These are phyloP conservation scores for Oligia latruncula DNA, from an alignment of 2,888 invertebrate species.

Conservation along the genomic window DNA sequence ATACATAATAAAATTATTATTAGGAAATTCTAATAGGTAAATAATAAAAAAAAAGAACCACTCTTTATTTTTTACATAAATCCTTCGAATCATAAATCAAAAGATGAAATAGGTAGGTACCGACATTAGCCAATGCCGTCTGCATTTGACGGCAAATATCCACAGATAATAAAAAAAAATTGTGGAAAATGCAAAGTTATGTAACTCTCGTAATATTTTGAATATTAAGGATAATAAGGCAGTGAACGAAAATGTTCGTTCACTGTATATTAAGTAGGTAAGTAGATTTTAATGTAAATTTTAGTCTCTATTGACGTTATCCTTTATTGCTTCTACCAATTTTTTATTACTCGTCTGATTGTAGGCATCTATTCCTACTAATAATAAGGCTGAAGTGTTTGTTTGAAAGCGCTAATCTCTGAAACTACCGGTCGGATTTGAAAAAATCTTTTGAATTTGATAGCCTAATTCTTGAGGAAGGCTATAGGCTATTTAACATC, in stretches of 20 bases:
- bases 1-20: too few relatives aligned
- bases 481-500: too few relatives aligned
- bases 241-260: too few relatives aligned
- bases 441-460: too few relatives aligned
- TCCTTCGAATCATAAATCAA: neutral
- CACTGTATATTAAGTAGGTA: too few relatives aligned
- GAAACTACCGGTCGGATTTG: too few relatives aligned
- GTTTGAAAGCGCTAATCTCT: too few relatives aligned
- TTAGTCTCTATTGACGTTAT: neutral
- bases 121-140: neutral
- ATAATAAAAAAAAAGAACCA: neutral
- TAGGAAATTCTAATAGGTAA: too few relatives aligned
- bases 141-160: conserved; percentile 5
- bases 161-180: conserved; percentile 26
- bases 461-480: too few relatives aligned
- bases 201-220: neutral
- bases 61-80: conserved; percentile 8
- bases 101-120: neutral
- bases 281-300: neutral
- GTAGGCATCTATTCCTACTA: too few relatives aligned
- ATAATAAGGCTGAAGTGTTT: too few relatives aligned
- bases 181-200: conserved; percentile 1
- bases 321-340: neutral
- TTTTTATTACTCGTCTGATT: too few relatives aligned
- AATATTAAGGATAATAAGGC: neutral